Base-by-base conservation (phyloP, 2,113 vertebrate species). In the Gymnarchus niloticus region DNA sequence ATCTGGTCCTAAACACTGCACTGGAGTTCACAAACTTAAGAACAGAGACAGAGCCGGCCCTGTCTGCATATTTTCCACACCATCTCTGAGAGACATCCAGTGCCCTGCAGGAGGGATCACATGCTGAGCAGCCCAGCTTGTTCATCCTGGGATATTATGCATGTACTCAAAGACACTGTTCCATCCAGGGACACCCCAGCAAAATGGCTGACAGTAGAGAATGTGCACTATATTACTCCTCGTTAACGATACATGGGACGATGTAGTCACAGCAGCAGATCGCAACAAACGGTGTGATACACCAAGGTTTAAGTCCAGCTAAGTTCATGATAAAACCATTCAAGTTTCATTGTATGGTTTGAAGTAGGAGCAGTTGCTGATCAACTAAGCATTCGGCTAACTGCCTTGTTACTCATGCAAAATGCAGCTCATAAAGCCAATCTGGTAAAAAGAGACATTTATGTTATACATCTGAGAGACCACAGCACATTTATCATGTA, bases 181-280 rank as follows among this genome's bases (percentile, higher is more conserved):
- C 46, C 46, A 37, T 78, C 76, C 76, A 46, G 17, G 23, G 76
- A 78, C 76, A 25, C 21, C 44, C 41, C 23, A 19, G 44, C 76
- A 78, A 78, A 78, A 78, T 78, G 76, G 76, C 76, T 78, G 76
- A 78, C 44, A 48, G 6, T 54, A 54, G 76, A 9, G 33, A 48
- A 46, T 1, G 19, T 48, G 44, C 76, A 48, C 76, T 23, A 33
- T 41, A 78, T n/a, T 37, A 10, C 41, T 41, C 37, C 44, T 2
- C 41, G 44, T 41, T 23, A 46, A 21, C 76, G 9, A 77, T 77
- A 41, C 37, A 46, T 23, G 41, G 44, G 44, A 17, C 21, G 23
- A 77, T 23, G 46, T 19, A 23, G 41, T 21, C 44, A 73, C 10
- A 73, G 76, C 44, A 10, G 23, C 44, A 78, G 46, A 19, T 44